Evolutionary conservation across 2,113 vertebrate species (phyloP), one percentile per base, ranked within the genome.

Genomic region (Rhizomys pruinosus): DNA sequence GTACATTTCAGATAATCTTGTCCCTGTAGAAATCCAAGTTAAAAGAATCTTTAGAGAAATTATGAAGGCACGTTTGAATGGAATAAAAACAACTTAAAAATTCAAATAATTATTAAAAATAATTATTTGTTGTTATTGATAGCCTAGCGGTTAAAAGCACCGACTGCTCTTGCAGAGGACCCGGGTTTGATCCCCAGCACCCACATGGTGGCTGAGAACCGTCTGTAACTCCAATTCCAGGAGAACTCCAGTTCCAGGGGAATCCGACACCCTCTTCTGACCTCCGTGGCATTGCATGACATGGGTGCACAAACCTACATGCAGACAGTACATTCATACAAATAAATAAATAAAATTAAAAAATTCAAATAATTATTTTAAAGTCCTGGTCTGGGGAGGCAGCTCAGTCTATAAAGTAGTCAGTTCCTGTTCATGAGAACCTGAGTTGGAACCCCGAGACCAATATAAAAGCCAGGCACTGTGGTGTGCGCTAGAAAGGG

Each of bases 11-110:
- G 81, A 27, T 73, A 78, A 74, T 92, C 74, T 69, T 86, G n/a
- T 79, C 73, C 95, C 32, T 34, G 73, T 23, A 95, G 85, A 87
- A 87, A 93, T 85, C 63, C 77, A 90, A 92, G 42, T 85, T 90
- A 90, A 92, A 84, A 76, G n/a, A 69, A 82, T 71, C 42, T 78
- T 91, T 84, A 78, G 88, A 90, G 88, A 92, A 92, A 55, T 73
- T 66, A 47, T 42, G 52, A 88, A 94, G 92, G 57, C 52, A 47
- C 86, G 44, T 89, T 69, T 87, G 80, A 93, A 66, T 84, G 73
- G 76, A 91, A 74, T 27, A 68, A 66, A 86, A 87, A n/a, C 87
- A 52, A 87, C 66, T n/a, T 68, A 23, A 90, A 91, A 73, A 69
- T 55, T 66, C 47, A 84, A 92, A 72, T 90, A 32, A 72, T 84